A percentile compares a stretch with the other conserved stretches of the same genome.
phyloP scores from a whole-genome alignment of 1,140 invertebrate species.

The Bombus affinis region DNA sequence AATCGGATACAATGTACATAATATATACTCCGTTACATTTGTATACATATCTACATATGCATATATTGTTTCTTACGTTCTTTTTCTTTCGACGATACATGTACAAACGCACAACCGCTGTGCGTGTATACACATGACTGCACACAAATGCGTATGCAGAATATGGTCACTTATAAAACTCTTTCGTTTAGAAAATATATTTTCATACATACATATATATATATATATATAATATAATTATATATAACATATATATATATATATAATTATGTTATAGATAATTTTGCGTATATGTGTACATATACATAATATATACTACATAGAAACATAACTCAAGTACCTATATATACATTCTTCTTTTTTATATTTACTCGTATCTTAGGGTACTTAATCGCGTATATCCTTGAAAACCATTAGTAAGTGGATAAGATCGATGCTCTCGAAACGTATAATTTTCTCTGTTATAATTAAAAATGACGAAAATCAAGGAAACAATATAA shows the following conservation, averaged over 20 bases:
- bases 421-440: not conserved
- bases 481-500: not conserved
- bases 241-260: slow-evolving; percentile 16
- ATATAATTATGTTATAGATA: slow-evolving; percentile 16
- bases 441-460: not conserved
- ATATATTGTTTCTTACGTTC: slow-evolving; percentile 27
- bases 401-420: slow-evolving; percentile 20
- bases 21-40: slow-evolving; percentile 39
- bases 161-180: slow-evolving; percentile 74
- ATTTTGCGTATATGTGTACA: slow-evolving; percentile 13
- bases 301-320: slow-evolving; percentile 25
- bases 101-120: not conserved
- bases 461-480: not conserved
- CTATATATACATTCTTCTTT: slow-evolving; percentile 30
- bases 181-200: slow-evolving; percentile 50
- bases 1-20: not conserved
- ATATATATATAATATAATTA: slow-evolving; percentile 23
- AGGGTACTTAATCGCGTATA: slow-evolving; percentile 3
- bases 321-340: slow-evolving; percentile 37
- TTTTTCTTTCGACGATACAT: slow-evolving; percentile 20
- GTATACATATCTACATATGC: slow-evolving; percentile 59
- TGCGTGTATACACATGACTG: not conserved
- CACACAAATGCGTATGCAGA: slow-evolving; percentile 37
- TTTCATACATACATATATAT: not conserved
- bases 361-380: slow-evolving; percentile 14